Evolutionary conservation across 2,888 invertebrate species (phyloP), one percentile per base, ranked within the genome.

Genomic region (Pammene fasciana): DNA sequence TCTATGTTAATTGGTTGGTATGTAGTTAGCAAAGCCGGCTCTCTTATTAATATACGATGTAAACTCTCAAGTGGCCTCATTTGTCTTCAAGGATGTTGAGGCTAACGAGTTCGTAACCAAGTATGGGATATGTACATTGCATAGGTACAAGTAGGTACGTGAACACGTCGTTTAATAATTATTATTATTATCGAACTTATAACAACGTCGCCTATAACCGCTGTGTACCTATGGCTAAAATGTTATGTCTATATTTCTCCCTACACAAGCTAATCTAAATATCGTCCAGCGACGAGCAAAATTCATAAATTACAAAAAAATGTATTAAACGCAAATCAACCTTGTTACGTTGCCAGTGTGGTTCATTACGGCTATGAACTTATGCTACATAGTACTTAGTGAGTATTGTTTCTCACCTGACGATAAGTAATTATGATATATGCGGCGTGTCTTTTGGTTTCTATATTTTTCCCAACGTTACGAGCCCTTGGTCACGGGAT

Each of bases 41-140:
- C 71, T 76, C 73, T 75, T 78, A 77, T 80, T 82, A 80, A 80
- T 81, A 80, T 72, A 75, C 73, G 75, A 73, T 74, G 77, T 74
- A 74, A 72, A 74, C 75, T 78, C 75, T 77, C 74, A 74, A 81
- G 78, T 78, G 79, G 76, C 76, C 77, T 80, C 76, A 73, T 76
- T 77, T 74, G 75, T 67, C 57, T 57, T 54, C 59, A 68, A 66
- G 46, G 55, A 65, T 59, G 72, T 72, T 71, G 64, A 67, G 68
- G 65, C 74, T 80, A 79, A 78, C 78, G 73, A 77, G 76, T 74
- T 74, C 72, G 72, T 72, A 62, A 76, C 74, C 72, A 76, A 75
- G 45, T 62, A 76, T 75, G 73, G 73, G 74, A 68, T 74, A 75
- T 71, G 50, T 67, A 61, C 43, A 45, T 65, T n/a, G 26, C 38